Conservation (phyloP, 1,140 invertebrate species). For the Pygmarrhopalites habei region DNA sequence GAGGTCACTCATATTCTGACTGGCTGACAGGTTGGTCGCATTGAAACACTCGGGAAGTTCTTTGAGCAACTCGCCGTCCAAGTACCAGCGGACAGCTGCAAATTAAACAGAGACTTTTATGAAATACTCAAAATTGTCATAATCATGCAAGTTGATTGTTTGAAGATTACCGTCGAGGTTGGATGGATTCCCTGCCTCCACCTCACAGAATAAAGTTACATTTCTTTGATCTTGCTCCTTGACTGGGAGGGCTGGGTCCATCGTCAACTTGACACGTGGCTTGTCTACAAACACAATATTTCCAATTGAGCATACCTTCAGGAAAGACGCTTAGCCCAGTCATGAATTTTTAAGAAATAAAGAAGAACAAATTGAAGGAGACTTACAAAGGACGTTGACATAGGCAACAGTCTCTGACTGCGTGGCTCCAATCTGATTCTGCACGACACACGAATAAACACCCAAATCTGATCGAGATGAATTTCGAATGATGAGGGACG, state of each 20-base stretch:
- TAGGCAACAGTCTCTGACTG: conserved; percentile 60
- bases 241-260: conserved; percentile 65
- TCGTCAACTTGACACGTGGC: conserved; percentile 65
- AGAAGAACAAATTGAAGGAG: not conserved
- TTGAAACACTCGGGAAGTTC: conserved; percentile 69
- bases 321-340: too few species aligned
- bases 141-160: too few species aligned
- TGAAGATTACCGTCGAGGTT: too few species aligned
- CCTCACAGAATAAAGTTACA: conserved; percentile 72
- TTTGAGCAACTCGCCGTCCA: conserved; percentile 71
- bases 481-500: conserved; percentile 66
- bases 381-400: conserved; percentile 72
- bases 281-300: conserved; percentile 64
- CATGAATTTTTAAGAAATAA: too few species aligned
- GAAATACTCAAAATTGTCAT: too few species aligned
- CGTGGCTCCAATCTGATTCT: conserved; percentile 64
- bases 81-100: conserved; percentile 63
- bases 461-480: conserved; percentile 68
- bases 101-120: too few species aligned
- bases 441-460: conserved; percentile 67
- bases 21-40: conserved; percentile 10
- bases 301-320: too few species aligned
- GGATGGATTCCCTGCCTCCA: conserved; percentile 53
- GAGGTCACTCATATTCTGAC: conserved; percentile 41
- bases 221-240: conserved; percentile 70